Percentiles rank a stretch among this genome's conserved stretches.
phyloP scores from a whole-genome alignment of 1,140 invertebrate genomes.

The Musca vetustissima region DNA sequence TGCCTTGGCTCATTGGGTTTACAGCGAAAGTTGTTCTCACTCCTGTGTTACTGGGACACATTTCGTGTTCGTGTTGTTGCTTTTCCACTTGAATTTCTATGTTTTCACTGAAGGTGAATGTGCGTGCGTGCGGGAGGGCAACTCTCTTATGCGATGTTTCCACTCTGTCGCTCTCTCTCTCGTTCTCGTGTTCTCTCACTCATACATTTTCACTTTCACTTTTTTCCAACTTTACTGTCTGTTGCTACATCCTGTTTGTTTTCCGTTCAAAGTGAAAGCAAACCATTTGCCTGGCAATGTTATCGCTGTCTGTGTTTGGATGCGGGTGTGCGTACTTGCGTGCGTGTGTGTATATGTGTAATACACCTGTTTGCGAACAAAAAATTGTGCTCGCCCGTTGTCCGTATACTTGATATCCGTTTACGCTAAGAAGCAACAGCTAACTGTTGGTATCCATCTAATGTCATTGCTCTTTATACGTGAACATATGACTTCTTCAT shows the following conservation, averaged over 20 bases:
- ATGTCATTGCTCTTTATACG: background rate
- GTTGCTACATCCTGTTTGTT: too few species aligned
- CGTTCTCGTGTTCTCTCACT: too few species aligned
- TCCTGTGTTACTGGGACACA: background rate
- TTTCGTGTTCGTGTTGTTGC: too few species aligned
- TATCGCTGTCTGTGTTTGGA: too few species aligned
- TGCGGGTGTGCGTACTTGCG: too few species aligned
- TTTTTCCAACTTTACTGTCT: too few species aligned
- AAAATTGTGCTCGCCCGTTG: background rate
- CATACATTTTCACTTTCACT: too few species aligned
- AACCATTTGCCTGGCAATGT: too few species aligned
- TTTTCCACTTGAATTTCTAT: background rate
- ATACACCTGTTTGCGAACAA: background rate
- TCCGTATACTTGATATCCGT: background rate
- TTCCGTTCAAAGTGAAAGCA: too few species aligned
- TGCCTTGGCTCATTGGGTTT: background rate
- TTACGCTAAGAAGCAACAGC: constrained; percentile 10
- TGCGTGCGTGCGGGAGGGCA: background rate
- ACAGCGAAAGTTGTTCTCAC: background rate
- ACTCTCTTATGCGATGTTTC: background rate
- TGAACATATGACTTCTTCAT: too few species aligned
- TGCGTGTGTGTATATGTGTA: too few species aligned
- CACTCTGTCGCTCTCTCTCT: constrained; percentile 19
- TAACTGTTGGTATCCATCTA: constrained; percentile 4
- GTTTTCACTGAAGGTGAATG: too few species aligned